Conservation (phyloP, 2,888 invertebrate genomes). For the Lysandra bellargus region DNA sequence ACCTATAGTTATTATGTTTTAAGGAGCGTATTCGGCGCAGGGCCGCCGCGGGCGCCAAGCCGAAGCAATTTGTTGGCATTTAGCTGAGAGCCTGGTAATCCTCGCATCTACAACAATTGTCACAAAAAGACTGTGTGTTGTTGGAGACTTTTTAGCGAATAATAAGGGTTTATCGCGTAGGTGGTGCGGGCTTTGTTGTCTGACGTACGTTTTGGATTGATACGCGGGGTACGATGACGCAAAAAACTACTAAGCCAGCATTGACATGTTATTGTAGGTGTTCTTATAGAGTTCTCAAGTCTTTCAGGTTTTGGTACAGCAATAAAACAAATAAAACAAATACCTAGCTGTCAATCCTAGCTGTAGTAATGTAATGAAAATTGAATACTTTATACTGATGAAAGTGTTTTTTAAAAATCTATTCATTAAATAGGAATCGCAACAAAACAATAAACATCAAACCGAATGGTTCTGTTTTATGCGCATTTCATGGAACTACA, state of each 20-base stretch:
- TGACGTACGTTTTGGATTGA: conserved; percentile 5
- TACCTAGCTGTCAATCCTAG: background rate
- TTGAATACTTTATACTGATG: background rate
- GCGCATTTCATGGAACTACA: background rate
- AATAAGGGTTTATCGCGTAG: conserved; percentile 33
- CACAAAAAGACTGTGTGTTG: conserved; percentile 55
- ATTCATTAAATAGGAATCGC: background rate
- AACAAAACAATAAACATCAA: no score
- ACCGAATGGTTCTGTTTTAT: background rate
- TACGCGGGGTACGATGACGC: background rate
- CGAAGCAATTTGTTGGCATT: conserved; percentile 71
- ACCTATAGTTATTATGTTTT: conserved; percentile 7
- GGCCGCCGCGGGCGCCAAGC: conserved; percentile 64
- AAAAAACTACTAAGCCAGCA: background rate
- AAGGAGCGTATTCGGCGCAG: conserved; percentile 49
- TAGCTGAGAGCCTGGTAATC: conserved; percentile 59
- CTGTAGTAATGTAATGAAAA: background rate
- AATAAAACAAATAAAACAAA: no score
- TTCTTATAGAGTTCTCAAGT: background rate
- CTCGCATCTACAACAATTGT: conserved; percentile 53
- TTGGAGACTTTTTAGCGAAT: conserved; percentile 37
- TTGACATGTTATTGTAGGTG: conserved; percentile 18
- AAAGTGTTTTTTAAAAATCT: background rate
- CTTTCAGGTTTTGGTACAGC: background rate
- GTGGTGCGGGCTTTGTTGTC: conserved; percentile 29